Evolutionary conservation across 2,888 invertebrate genomes (phyloP), one percentile per base, ranked within the genome.

Genomic region (Drosophila tanythrix): DNA sequence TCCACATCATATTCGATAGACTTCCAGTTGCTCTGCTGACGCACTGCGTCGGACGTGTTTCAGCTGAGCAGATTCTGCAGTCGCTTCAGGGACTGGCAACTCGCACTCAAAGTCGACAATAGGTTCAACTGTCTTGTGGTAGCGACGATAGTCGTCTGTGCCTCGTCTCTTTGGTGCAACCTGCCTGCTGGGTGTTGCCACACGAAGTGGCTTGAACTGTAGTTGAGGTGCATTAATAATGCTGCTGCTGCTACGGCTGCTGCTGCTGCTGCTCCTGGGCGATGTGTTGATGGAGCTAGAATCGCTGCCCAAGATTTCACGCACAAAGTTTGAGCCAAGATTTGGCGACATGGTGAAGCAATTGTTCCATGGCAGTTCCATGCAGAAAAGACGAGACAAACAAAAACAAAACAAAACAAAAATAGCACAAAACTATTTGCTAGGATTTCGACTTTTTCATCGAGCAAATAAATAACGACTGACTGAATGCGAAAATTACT

Each of bases 1-100:
- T 96, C 96, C 4, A 96, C 94, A 70, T 96, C 95, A 94, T 94
- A 96, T 18, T 88, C 77, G 55, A 25, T 15, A 74, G 79, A 70
- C 82, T 95, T 95, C 5, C 84, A 77, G 1, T 68, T 46, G 0
- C 73, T 50, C 52, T 67, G 65, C n/a, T 81, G 65, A 10, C 82
- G 27, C 88, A 83, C 36, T 73, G 61, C 5, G 0, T 89, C 86
- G 3, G 73, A 77, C 15, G 88, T 65, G 61, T 90, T 91, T 5
- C 64, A 63, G 2, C 70, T 74, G 18, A 80, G 80, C 6, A 76
- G 76, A 25, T 80, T 69, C 29, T 82, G 74, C 48, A 92, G 63
- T 92, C 92, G 92, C 10, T 70, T 75, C 40, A 89, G 72, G 1
- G 85, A 81, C 55, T 92, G 91, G 31, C 71, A 72, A 4, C 31